A percentile compares a stretch with the other conserved stretches of the same genome.
These are phyloP conservation scores for Tigriopus californicus DNA, from an alignment of 2,888 invertebrate species.

Conservation along the genomic window DNA sequence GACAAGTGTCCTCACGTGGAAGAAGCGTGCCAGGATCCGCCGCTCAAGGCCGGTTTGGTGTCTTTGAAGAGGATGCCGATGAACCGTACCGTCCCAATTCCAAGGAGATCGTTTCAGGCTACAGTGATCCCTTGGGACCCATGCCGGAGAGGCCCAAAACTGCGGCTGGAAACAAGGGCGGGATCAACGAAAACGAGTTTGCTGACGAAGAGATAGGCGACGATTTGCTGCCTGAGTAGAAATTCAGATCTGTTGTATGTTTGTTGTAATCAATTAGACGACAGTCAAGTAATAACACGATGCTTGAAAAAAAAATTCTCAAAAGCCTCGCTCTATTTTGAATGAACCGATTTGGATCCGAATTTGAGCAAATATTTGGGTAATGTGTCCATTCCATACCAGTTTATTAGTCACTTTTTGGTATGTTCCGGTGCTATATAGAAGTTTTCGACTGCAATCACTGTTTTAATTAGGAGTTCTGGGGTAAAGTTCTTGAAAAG, in stretches of 20 bases:
- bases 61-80: neutral
- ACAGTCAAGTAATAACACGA: too few species aligned
- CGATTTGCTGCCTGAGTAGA: slow-evolving; percentile 48
- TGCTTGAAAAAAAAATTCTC: too few species aligned
- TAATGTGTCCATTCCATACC: too few species aligned
- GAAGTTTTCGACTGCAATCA: too few species aligned
- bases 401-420: too few species aligned
- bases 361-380: too few species aligned
- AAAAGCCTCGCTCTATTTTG: too few species aligned
- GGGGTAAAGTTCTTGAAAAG: too few species aligned
- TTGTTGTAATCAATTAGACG: too few species aligned
- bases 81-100: neutral
- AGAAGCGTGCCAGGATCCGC: slow-evolving; percentile 3
- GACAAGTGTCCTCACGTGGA: neutral
- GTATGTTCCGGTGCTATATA: too few species aligned
- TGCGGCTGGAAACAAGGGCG: slow-evolving; percentile 23
- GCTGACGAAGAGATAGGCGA: slow-evolving; percentile 53
- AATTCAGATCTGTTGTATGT: neutral
- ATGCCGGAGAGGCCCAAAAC: slow-evolving; percentile 31
- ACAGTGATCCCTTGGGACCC: slow-evolving; percentile 38
- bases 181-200: slow-evolving; percentile 42
- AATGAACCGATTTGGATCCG: too few species aligned
- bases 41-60: neutral
- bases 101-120: slow-evolving; percentile 30
- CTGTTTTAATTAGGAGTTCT: too few species aligned